Conservation (phyloP, 2,797 vertebrate genomes). For the Artibeus jamaicensis region DNA sequence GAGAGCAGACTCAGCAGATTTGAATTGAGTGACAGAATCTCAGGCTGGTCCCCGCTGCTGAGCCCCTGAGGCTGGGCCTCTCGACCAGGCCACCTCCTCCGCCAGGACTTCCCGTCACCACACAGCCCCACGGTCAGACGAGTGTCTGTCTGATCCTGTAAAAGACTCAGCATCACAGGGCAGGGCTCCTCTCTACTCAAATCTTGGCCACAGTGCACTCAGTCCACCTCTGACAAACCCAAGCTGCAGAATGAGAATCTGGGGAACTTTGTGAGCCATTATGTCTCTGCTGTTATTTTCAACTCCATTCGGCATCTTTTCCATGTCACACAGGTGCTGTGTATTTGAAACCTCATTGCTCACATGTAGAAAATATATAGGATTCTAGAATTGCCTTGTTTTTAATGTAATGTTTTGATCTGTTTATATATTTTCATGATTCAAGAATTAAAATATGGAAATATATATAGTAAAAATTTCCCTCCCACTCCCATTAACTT, state of each 20-base stretch:
- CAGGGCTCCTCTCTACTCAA: background rate
- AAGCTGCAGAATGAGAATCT: background rate
- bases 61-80: background rate
- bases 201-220: background rate
- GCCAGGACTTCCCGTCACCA: too few species aligned
- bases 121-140: background rate
- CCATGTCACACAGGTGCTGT: background rate
- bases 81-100: background rate
- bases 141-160: background rate
- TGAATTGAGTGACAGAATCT: background rate
- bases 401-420: background rate
- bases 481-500: background rate
- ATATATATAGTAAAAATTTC: background rate
- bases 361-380: background rate
- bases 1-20: background rate
- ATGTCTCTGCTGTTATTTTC: background rate
- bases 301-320: background rate
- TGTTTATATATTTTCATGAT: background rate
- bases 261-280: background rate
- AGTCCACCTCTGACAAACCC: background rate
- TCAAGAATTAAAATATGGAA: background rate
- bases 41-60: background rate
- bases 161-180: background rate
- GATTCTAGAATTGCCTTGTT: background rate
- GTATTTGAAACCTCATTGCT: background rate